Evolutionary conservation across 2,113 vertebrate genomes (phyloP).

Genomic region (Caloenas nicobarica): DNA sequence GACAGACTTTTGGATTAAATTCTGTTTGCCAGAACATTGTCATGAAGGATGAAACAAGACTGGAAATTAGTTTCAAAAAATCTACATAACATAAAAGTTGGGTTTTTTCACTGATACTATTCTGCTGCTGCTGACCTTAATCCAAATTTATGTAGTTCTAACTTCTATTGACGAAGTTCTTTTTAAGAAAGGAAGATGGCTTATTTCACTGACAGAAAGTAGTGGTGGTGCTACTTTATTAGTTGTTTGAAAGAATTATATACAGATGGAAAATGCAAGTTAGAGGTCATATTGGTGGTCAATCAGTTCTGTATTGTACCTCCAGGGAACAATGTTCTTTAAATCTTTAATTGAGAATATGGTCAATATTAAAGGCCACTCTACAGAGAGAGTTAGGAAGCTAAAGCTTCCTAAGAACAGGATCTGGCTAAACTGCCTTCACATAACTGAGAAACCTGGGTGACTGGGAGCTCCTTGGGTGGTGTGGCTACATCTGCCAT

Average conservation of each 20-base stretch:
- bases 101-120: background rate
- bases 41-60: background rate
- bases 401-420: background rate
- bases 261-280: background rate
- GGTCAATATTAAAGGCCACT: background rate
- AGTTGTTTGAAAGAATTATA: background rate
- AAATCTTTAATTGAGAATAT: background rate
- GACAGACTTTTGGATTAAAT: slow-evolving; percentile 27
- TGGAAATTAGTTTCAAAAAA: slow-evolving; percentile 4
- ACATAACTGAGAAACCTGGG: background rate
- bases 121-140: background rate
- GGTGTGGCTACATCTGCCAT: background rate
- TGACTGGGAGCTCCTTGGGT: background rate
- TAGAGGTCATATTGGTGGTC: background rate
- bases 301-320: background rate
- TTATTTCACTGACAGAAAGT: background rate
- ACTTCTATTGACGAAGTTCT: background rate
- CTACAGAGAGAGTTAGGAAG: background rate
- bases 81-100: background rate
- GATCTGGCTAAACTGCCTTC: background rate
- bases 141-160: background rate
- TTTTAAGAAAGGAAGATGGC: background rate
- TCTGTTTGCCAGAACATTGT: background rate
- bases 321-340: background rate
- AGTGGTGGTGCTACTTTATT: background rate